A percentile compares a stretch with the other conserved stretches of the same genome.
Evolutionary conservation across 2,113 vertebrate species (phyloP).

Genomic region (Scomber scombrus): DNA sequence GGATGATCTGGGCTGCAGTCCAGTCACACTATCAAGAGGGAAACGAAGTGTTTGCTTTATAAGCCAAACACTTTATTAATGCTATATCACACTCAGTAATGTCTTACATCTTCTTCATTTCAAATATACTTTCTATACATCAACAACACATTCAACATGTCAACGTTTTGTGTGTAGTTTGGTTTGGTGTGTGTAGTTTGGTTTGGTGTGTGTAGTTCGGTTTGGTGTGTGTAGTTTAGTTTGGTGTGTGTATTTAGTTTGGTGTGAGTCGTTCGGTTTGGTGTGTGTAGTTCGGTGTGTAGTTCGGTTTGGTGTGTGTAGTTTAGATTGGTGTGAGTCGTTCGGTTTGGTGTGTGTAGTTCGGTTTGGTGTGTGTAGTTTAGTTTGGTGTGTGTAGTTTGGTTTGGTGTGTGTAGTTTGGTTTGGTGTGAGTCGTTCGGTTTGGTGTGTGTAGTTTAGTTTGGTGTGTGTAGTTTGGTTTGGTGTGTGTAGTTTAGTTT

Average conservation of each 20-base stretch:
- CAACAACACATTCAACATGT: not conserved
- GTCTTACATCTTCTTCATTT: not conserved
- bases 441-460: not conserved
- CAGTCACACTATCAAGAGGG: no score
- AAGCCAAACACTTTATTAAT: no score
- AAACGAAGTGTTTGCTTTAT: no score
- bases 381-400: not conserved
- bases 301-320: not conserved
- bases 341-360: not conserved
- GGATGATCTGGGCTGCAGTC: no score
- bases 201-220: not conserved
- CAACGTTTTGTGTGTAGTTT: not conserved
- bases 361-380: not conserved
- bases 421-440: no score
- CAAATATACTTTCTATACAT: not conserved
- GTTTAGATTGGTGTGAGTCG: no score
- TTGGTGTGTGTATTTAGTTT: not conserved
- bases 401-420: not conserved
- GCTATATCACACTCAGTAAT: no score
- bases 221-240: not conserved
- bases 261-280: no score
- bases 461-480: not conserved
- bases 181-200: not conserved
- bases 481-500: not conserved
- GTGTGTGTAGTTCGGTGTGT: no score